Percentiles rank a stretch among this genome's conserved stretches.
Conservation (phyloP, 30 jellyfish, hydroid and myxozoan species). For the Mastigias papua region DNA sequence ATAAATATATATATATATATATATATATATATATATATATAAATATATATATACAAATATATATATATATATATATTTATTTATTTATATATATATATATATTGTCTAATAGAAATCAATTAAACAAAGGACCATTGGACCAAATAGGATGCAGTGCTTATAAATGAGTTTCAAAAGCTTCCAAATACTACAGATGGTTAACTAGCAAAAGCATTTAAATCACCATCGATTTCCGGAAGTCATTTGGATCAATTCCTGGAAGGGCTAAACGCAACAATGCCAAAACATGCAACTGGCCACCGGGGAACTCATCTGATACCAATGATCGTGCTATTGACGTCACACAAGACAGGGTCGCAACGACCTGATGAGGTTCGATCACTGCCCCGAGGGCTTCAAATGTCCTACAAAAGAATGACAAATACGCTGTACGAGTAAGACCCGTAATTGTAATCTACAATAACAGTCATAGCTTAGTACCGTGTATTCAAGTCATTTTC, state of each 20-base stretch:
- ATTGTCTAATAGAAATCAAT: too few relatives aligned
- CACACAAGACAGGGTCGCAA: slow-evolving; percentile 89
- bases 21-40: too few relatives aligned
- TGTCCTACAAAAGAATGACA: slow-evolving; percentile 60
- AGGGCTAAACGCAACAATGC: slow-evolving; percentile 81
- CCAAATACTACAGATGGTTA: not conserved
- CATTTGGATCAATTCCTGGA: slow-evolving; percentile 97
- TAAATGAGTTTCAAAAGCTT: not conserved
- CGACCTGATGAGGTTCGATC: slow-evolving; percentile 95
- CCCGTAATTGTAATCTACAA: too few relatives aligned
- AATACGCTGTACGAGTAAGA: not conserved
- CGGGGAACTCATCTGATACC: slow-evolving; percentile 76
- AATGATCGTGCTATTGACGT: slow-evolving; percentile 83
- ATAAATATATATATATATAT: too few relatives aligned
- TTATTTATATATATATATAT: too few relatives aligned
- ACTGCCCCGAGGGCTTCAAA: slow-evolving; percentile 90
- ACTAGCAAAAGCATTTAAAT: not conserved
- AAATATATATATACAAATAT: too few relatives aligned
- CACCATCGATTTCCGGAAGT: slow-evolving; percentile 89
- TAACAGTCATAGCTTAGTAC: too few relatives aligned
- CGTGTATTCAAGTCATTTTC: too few relatives aligned
- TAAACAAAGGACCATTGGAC: too few relatives aligned
- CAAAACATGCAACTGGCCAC: slow-evolving; percentile 85
- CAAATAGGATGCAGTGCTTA: not conserved
- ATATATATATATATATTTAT: too few relatives aligned